Conservation (phyloP, 2,888 invertebrate species). For the Drosophila fungiperda region DNA sequence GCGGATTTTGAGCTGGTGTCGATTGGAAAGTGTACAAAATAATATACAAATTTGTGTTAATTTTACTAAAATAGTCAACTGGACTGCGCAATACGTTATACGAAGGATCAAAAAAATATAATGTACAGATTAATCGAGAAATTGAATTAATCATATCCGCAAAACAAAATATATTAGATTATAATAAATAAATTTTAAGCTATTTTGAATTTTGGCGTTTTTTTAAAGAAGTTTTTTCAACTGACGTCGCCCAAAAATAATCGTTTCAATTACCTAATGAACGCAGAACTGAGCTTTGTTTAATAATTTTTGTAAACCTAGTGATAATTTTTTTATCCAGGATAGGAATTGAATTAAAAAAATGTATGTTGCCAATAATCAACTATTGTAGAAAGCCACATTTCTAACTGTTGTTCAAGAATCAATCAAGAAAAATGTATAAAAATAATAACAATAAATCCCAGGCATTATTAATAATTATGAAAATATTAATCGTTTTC, state of each 20-base stretch:
- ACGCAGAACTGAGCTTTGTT: constrained; percentile 28
- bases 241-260: constrained; percentile 24
- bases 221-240: constrained; percentile 48
- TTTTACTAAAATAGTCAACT: constrained; percentile 31
- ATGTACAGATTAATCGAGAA: constrained; percentile 39
- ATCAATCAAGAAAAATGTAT: not conserved
- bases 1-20: constrained; percentile 12
- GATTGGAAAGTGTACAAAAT: constrained; percentile 39
- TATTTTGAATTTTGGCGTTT: constrained; percentile 37
- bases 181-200: not conserved
- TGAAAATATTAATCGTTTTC: not conserved
- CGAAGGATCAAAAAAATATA: constrained; percentile 31
- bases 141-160: constrained; percentile 20
- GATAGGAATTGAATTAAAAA: not conserved
- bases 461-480: not conserved
- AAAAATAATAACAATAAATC: not conserved
- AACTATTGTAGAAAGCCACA: not conserved
- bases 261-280: constrained; percentile 52
- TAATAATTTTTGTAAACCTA: constrained; percentile 8
- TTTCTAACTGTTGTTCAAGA: not conserved
- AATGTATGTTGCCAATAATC: not conserved
- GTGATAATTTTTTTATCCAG: not conserved
- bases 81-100: constrained; percentile 35
- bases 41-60: not conserved
- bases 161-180: constrained; percentile 14